Evolutionary conservation across 2,888 invertebrate species (phyloP).

Genomic region (Aporophyla lueneburgensis): DNA sequence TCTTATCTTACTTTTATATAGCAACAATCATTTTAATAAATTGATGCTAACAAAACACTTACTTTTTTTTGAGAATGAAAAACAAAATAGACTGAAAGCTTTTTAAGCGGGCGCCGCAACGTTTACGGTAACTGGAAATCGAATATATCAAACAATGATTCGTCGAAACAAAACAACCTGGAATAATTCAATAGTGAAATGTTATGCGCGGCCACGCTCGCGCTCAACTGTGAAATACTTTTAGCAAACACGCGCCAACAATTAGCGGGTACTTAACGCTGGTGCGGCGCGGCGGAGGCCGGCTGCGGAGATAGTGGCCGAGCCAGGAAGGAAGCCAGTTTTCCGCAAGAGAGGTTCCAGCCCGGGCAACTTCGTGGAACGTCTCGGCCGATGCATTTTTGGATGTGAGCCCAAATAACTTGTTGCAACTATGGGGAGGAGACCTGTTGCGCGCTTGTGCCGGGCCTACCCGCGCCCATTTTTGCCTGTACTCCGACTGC

Average conservation of each 20-base stretch:
- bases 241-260: conserved; percentile 63
- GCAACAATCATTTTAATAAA: conserved; percentile 53
- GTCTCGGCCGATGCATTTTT: conserved; percentile 89
- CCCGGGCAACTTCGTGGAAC: conserved; percentile 78
- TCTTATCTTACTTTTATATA: conserved; percentile 64
- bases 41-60: conserved; percentile 29
- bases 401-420: conserved; percentile 90
- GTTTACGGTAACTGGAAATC: conserved; percentile 51
- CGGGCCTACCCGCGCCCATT: conserved; percentile 80
- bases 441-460: conserved; percentile 87
- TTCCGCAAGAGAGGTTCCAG: conserved; percentile 73
- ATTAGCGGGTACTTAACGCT: conserved; percentile 60
- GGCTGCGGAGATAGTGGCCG: conserved; percentile 62
- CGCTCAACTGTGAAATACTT: conserved; percentile 65
- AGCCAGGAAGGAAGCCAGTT: conserved; percentile 80
- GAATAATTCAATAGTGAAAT: conserved; percentile 73
- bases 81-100: conserved; percentile 43
- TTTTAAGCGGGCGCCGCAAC: conserved; percentile 36
- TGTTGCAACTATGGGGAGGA: conserved; percentile 85
- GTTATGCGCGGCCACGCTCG: conserved; percentile 71
- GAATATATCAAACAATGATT: conserved; percentile 68
- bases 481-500: conserved; percentile 83
- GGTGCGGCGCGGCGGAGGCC: conserved; percentile 23
- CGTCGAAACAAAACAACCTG: conserved; percentile 62
- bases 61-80: conserved; percentile 24